Conservation (phyloP, 2,888 invertebrate species). For the Thecocarcelia acutangulata region DNA sequence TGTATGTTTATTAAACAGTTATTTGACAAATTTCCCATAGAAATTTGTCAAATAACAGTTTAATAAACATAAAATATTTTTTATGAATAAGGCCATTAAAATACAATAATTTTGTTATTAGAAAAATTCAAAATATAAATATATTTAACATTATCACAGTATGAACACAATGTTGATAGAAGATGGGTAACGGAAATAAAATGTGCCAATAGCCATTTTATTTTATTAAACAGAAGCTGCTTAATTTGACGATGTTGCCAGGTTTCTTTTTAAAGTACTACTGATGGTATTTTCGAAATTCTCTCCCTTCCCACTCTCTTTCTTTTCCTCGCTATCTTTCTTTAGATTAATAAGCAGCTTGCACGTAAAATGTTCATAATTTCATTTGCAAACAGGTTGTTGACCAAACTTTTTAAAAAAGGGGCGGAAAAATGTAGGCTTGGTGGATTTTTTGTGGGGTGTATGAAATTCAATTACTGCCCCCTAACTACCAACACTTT, state of each 20-base stretch:
- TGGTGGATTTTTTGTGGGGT: too few species aligned
- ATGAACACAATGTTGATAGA: constrained; percentile 10
- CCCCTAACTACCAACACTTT: too few species aligned
- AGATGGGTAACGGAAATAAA: not conserved
- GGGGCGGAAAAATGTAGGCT: too few species aligned
- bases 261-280: constrained; percentile 34
- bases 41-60: too few species aligned
- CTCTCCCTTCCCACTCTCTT: not conserved
- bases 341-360: not conserved
- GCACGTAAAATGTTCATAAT: not conserved
- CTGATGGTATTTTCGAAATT: constrained; percentile 21
- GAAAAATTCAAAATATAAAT: too few species aligned
- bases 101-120: constrained; percentile 17
- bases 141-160: not conserved
- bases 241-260: constrained; percentile 8
- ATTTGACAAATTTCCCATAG: too few species aligned
- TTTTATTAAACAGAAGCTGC: not conserved
- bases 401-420: not conserved
- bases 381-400: not conserved
- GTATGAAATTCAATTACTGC: too few species aligned
- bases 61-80: too few species aligned
- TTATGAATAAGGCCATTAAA: too few species aligned
- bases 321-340: not conserved
- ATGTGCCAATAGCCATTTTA: not conserved
- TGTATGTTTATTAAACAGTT: too few species aligned